Evolutionary conservation across 2,797 vertebrate species (phyloP).

Genomic region (Clangula hyemalis): DNA sequence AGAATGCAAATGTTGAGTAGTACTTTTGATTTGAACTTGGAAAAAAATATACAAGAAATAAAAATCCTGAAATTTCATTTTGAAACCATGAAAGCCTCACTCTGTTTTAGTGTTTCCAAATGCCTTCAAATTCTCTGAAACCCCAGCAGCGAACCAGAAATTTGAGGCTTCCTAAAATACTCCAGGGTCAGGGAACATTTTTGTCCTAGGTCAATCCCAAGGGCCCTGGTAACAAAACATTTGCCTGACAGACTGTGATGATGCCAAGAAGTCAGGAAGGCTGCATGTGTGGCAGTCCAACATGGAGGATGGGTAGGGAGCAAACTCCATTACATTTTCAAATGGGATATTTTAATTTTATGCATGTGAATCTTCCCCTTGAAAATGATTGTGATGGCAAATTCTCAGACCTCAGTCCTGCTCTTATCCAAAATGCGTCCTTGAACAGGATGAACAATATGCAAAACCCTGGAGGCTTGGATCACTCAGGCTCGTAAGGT

Average conservation of each 20-base stretch:
- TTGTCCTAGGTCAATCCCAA: background rate
- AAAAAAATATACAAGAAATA: background rate
- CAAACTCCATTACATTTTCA: background rate
- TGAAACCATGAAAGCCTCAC: background rate
- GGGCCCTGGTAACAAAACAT: background rate
- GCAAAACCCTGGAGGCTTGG: conserved; percentile 13
- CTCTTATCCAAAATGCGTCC: background rate
- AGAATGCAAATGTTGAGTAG: background rate
- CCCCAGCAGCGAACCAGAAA: background rate
- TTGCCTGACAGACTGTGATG: background rate
- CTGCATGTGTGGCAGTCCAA: background rate
- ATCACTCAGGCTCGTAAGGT: background rate
- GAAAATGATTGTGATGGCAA: background rate
- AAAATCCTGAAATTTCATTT: background rate
- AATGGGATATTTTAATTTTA: background rate
- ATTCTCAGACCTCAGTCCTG: background rate
- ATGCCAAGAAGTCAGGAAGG: background rate
- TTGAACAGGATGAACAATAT: background rate
- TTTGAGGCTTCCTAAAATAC: background rate
- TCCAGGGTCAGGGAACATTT: background rate
- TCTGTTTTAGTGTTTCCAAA: background rate
- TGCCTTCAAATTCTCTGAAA: background rate
- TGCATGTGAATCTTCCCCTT: background rate
- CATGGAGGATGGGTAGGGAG: background rate
- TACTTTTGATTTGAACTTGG: background rate